Conservation (phyloP, 2,888 invertebrate species). For the Corbicula japonica region DNA sequence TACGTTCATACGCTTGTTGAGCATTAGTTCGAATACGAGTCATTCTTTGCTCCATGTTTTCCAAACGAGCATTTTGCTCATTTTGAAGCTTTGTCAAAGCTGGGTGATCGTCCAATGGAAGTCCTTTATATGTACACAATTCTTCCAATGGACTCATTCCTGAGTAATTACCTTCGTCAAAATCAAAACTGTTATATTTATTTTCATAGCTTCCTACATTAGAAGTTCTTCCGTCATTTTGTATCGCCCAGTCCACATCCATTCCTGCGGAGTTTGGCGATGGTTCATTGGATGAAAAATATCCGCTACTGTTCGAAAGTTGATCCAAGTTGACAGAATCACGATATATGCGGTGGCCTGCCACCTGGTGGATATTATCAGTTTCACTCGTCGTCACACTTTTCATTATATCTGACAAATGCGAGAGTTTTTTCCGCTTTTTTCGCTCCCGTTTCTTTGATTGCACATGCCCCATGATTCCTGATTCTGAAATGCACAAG, state of each 20-base stretch:
- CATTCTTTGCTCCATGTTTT: slow-evolving; percentile 80
- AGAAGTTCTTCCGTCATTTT: slow-evolving; percentile 34
- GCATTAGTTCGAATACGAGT: slow-evolving; percentile 78
- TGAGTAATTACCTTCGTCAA: slow-evolving; percentile 15
- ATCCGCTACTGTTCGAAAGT: slow-evolving; percentile 67
- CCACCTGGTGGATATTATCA: slow-evolving; percentile 61
- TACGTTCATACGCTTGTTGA: slow-evolving; percentile 79
- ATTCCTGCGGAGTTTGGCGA: slow-evolving; percentile 53
- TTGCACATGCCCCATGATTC: slow-evolving; percentile 73
- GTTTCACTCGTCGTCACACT: slow-evolving; percentile 37
- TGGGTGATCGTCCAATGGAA: slow-evolving; percentile 79
- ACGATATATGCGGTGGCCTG: slow-evolving; percentile 65
- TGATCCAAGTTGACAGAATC: slow-evolving; percentile 67
- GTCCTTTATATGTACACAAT: slow-evolving; percentile 59
- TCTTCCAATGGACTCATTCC: slow-evolving; percentile 58
- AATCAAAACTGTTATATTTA: slow-evolving; percentile 5
- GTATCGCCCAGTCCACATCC: slow-evolving; percentile 44
- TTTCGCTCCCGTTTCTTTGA: slow-evolving; percentile 68
- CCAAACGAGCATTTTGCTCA: slow-evolving; percentile 80
- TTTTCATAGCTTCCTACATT: slow-evolving; percentile 25
- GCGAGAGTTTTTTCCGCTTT: slow-evolving; percentile 59
- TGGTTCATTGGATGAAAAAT: slow-evolving; percentile 66
- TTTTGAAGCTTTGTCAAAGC: slow-evolving; percentile 80
- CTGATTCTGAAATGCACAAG: slow-evolving; percentile 13
- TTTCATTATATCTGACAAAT: slow-evolving; percentile 64